Conservation (phyloP, 2,113 vertebrate species). For the Periophthalmodon schlosseri region DNA sequence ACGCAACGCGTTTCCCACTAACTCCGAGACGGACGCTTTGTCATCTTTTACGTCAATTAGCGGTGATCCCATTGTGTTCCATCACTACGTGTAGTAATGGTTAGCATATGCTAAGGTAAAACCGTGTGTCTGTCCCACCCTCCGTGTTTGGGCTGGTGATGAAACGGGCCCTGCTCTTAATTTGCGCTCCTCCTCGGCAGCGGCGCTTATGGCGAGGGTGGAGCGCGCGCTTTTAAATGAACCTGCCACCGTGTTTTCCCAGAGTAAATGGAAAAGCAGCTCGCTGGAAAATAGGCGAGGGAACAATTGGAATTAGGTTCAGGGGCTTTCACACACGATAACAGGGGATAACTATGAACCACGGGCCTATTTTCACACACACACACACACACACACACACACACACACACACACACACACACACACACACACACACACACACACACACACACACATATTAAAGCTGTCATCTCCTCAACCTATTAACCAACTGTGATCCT, state of each 20-base stretch:
- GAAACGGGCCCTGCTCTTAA: conserved; percentile 91
- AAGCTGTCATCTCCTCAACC: conserved; percentile 90
- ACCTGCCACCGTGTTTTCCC: conserved; percentile 97
- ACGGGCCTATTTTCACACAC: conserved; percentile 82
- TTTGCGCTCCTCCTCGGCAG: conserved; percentile 89
- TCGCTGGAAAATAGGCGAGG: conserved; percentile 92
- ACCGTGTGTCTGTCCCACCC: conserved; percentile 86
- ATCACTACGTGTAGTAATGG: conserved; percentile 98
- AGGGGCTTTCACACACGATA: conserved; percentile 87
- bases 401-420: too few relatives aligned
- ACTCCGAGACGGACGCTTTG: conserved; percentile 99
- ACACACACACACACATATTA: conserved; percentile 80
- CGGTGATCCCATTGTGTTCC: conserved; percentile 97
- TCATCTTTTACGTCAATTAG: conserved; percentile 99
- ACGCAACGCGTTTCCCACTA: conserved; percentile 96
- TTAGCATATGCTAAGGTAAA: conserved; percentile 98
- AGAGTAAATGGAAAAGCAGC: conserved; percentile 99
- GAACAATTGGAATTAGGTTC: conserved; percentile 90
- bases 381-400: conserved; percentile 72
- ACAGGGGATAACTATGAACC: conserved; percentile 83
- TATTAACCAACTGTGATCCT: conserved; percentile 76
- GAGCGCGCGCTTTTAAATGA: conserved; percentile 91
- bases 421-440: too few relatives aligned
- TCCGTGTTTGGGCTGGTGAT: conserved; percentile 86
- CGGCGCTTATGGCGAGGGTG: conserved; percentile 91